Evolutionary conservation across 2,113 vertebrate genomes (phyloP), one percentile per base, ranked within the genome.

Genomic region (Apodemus speciosus): DNA sequence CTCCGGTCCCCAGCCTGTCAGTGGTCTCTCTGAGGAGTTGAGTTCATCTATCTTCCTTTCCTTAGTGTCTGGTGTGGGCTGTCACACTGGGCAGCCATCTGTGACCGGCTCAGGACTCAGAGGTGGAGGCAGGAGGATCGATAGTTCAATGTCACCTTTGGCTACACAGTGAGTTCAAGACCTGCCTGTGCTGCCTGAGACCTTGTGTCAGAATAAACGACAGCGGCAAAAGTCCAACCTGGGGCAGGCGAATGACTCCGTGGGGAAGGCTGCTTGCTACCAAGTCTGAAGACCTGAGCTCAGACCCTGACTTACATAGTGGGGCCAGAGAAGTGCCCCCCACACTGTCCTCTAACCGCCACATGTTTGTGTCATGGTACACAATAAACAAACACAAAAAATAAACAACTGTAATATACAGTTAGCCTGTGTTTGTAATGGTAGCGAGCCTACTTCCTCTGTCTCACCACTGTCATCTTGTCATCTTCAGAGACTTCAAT

Each of bases 61-160:
- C 77, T 60, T 58, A 3, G 27, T 10, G 56, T 43, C 56, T 60
- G 23, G 79, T 40, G 40, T 27, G 79, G 13, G n/a, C 51, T 38
- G 66, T 73, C 85, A 90, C 79, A 79, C 71, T 27, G 66, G 49
- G 73, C 68, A 93, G 80, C 86, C 51, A 6, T 40, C 77, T 90
- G 60, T 64, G 89, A 75, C 71, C 0, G 6, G 53, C 56, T 81
- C 21, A 18, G 56, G 13, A 40, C n/a, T 60, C 15, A 15, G 9
- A 43, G 58, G 38, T 30, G 23, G 23, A 60, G 15, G 23, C 13
- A 46, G 58, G 38, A 21, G 80, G 38, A 46, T 64, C n/a, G 8
- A 43, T 62, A 43, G 80, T 83, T 83, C 23, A 9, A 64, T 40
- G 80, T 43, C 80, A 62, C 18, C 80, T 16, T 64, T 64, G 58